Evolutionary conservation across 1,140 invertebrate genomes (phyloP), one percentile per base, ranked within the genome.

Genomic region (Pemphigus obesinymphae): DNA sequence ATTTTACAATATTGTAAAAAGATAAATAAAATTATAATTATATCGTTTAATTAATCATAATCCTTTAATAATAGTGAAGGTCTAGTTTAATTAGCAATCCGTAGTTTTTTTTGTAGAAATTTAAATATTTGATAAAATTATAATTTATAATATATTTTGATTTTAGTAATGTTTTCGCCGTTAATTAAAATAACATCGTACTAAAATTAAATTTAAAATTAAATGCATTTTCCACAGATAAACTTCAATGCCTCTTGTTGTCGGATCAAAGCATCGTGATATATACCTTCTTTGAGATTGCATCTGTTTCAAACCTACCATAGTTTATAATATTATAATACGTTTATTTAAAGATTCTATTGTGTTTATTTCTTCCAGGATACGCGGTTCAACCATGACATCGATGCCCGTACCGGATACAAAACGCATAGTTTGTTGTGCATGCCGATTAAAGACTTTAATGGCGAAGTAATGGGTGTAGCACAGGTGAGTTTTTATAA

Each of bases 371-470:
- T n/a, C n/a, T n/a, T n/a, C 31, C 87, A 96, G 94, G 95, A 97
- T 86, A 89, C 92, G 76, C 90, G 95, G 83, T 98, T 98, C 88
- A 97, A 97, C 89, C 92, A 94, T 86, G 94, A 96, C 87, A 94
- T 98, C 85, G 97, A 99, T 87, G 91, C 92, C 43, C 90, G 93
- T 86, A 98, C 96, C 58, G 96, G 96, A 29, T 98, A 98, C 88
- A 93, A 92, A 86, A 99, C 97, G 37, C 91, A 93, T 86, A 95
- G 94, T 48, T 91, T 99, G 75, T 90, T 98, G 23, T 97, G 96
- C 86, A 96, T 97, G 95, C 96, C 97, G 29, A 97, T 99, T 87
- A 96, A 97, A 87, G 96, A 98, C 88, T 93, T 92, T 85, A 92
- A 92, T 84, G 96, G 96, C n/a, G 94, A 97, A 87, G 96, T 98